Conservation (phyloP, 2,113 vertebrate species). For the Smithornis capensis region DNA sequence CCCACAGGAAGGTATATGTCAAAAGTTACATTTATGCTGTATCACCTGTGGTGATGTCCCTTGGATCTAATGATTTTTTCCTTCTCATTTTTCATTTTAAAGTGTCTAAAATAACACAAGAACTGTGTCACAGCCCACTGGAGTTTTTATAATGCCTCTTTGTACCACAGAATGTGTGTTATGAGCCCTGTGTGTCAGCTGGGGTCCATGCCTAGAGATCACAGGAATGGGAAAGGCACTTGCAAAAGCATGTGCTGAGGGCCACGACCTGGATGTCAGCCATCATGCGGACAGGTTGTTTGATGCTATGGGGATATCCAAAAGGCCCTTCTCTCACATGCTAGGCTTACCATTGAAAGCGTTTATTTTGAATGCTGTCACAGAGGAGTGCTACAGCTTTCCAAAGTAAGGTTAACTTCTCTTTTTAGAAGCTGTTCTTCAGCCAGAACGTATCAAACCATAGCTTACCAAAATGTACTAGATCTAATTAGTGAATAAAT, state of each 20-base stretch:
- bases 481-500: not conserved
- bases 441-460: not conserved
- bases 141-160: not conserved
- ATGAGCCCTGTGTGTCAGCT: not conserved
- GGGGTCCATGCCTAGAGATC: not conserved
- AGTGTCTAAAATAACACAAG: not conserved
- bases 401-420: not conserved
- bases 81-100: not conserved
- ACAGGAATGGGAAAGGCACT: not conserved
- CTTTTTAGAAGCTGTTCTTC: not conserved
- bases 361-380: not conserved
- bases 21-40: not conserved
- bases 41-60: not conserved
- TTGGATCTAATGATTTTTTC: not conserved
- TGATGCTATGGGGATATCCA: not conserved
- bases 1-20: not conserved
- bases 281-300: accelerated
- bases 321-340: not conserved
- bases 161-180: not conserved
- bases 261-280: not conserved
- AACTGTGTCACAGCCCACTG: not conserved
- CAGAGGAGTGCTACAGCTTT: not conserved
- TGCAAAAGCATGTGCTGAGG: not conserved
- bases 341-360: not conserved
- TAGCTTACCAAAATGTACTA: not conserved